Evolutionary conservation across 1,140 invertebrate species (phyloP).

Genomic region (Andrena cerasifolii): DNA sequence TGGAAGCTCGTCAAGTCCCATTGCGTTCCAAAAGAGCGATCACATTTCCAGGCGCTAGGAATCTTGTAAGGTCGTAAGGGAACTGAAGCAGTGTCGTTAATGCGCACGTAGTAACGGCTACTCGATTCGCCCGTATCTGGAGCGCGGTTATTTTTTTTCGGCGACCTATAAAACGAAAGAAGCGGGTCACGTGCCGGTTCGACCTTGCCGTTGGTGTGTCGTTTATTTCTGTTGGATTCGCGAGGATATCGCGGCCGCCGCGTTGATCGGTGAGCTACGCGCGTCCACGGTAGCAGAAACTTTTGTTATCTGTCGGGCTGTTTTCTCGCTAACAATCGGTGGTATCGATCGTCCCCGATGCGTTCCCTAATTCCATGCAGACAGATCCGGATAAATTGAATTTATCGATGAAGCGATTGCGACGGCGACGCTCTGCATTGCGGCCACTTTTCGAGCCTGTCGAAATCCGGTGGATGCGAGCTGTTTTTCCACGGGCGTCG

Average conservation of each 20-base stretch:
- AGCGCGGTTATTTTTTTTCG: conserved; percentile 17
- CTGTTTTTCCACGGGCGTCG: too few species aligned
- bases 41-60: too few species aligned
- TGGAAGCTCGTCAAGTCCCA: too few species aligned
- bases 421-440: conserved; percentile 21
- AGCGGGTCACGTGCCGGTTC: background rate
- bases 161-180: conserved; percentile 1
- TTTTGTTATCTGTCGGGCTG: background rate
- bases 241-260: too few species aligned
- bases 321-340: background rate
- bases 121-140: background rate
- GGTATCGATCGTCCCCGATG: conserved; percentile 22
- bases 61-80: too few species aligned
- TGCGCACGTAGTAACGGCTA: background rate
- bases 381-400: conserved; percentile 27
- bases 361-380: background rate
- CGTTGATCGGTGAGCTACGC: background rate
- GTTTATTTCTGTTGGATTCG: background rate
- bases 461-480: background rate
- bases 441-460: background rate
- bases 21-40: too few species aligned
- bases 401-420: conserved; percentile 7
- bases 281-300: background rate
- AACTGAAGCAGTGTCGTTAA: background rate
- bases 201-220: background rate